Evolutionary conservation across 2,797 vertebrate species (phyloP).

Genomic region (Sitta carolinensis): DNA sequence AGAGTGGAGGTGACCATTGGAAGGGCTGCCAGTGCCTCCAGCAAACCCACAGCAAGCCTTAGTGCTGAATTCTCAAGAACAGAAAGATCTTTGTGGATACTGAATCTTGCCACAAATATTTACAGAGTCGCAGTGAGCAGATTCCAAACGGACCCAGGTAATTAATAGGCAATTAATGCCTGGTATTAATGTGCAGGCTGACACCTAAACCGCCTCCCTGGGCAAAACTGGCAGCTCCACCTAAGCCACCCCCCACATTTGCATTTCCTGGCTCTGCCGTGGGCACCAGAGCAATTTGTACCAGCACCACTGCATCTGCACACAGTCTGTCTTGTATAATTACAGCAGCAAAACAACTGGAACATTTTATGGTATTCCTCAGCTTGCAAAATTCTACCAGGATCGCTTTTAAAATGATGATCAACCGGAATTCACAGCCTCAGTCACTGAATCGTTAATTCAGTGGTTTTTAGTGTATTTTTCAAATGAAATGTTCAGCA

Average conservation of each 20-base stretch:
- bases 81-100: neutral
- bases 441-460: neutral
- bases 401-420: neutral
- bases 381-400: neutral
- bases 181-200: neutral
- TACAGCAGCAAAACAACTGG: neutral
- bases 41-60: neutral
- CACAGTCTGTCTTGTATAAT: neutral
- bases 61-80: neutral
- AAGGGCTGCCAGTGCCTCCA: neutral
- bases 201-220: neutral
- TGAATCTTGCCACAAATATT: neutral
- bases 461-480: conserved; percentile 12
- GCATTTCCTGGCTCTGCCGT: neutral
- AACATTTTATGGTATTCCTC: neutral
- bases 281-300: neutral
- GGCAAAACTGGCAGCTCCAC: neutral
- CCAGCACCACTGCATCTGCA: neutral
- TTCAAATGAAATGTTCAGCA: conserved; percentile 45
- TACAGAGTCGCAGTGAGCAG: fast-evolving
- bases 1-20: fast-evolving
- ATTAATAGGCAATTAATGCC: neutral
- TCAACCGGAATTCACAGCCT: conserved; percentile 31
- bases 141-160: neutral
- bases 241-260: neutral